Base-by-base conservation (phyloP, 2,888 invertebrate genomes). In the Microchrysa polita region DNA sequence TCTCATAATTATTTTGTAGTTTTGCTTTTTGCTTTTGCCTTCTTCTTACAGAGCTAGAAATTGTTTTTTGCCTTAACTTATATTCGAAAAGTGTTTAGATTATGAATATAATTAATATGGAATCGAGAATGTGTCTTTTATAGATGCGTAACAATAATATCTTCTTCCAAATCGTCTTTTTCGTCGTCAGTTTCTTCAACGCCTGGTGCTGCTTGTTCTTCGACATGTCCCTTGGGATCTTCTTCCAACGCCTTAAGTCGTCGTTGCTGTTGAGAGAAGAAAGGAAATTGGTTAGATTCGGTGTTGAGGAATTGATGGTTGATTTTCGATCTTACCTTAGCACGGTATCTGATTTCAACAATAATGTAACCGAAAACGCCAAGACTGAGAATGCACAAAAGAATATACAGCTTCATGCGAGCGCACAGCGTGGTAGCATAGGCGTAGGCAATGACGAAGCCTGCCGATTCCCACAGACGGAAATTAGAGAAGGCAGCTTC, bases 401-500 rank as follows among this genome's bases (percentile, higher is more conserved):
- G 89, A 20, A 95, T 93, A 83, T 93, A 94, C 0, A 95, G 88
- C 87, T 96, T 96, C 90, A 92, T 92, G 75, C 91, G 87, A 72
- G 94, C 93, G 84, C 95, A 95, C 27, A 95, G 87, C 79, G 93
- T 93, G 27, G 93, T 94, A 79, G 94, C 94, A 86, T 94, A 95
- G 0, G 94, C 94, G 81, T 95, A 96, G 10, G 95, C 94, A 61
- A 95, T 91, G 40, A 95, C 95, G 84, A 95, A 96, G 1, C 96
- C 96, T 2, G 92, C 90, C 71, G 93, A 93, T 84, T 96, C 95
- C 95, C 95, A 95, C 5, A 95, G 88, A 34, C 95, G 89, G 85
- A 91, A 95, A 86, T 95, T 95, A 73, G 95, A 94, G 88, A 95
- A 96, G 1, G 95, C 95, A 0, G 95, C 95, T 83, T 95, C 95